Evolutionary conservation across 2,797 vertebrate genomes (phyloP), one percentile per base, ranked within the genome.

Genomic region (Pseudotriccus pelzelni): DNA sequence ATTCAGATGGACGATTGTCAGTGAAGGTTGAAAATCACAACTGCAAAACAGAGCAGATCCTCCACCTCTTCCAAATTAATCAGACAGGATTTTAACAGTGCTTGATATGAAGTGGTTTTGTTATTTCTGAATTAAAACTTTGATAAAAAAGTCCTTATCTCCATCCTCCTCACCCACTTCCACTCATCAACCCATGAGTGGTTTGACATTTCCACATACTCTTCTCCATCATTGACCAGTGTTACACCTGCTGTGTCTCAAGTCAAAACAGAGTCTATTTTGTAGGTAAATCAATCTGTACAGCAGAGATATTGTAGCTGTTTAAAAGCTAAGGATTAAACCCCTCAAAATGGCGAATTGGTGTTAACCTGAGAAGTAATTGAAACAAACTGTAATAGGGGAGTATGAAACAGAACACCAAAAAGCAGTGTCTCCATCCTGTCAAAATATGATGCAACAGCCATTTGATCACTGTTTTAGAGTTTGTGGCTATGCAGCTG

Each of bases 171-270:
- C 7, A 1, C 46, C 78, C 63, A 28, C 50, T 92, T 77, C 47
- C 36, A 81, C 28, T 89, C 53, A 75, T 92, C 64, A 77, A 20
- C 41, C 41, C 21, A 3, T 75, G 53, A 95, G 73, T 81, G 34
- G 27, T 84, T 93, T 96, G 93, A 96, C 91, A 91, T 96, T 97
- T 94, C 79, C 47, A 53, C 22, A 87, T 36, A 32, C 16, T 70
- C 25, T 69, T 84, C 58, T 62, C 56, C 3, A 1, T 67, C 41
- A 89, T 18, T 92, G 87, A 87, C 55, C 69, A 56, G 39, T 47
- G 73, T 83, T 87, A 62, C 22, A 43, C 59, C 84, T 88, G 43
- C 87, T 76, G 46, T 32, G 66, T 77, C 14, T 85, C 32, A 83
- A 73, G 62, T 75, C 12, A 66, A 87, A 84, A 49, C 12, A 68